A percentile compares a stretch with the other conserved stretches of the same genome.
Evolutionary conservation across 2,113 vertebrate species (phyloP).

Genomic region (Syngnathus floridae): DNA sequence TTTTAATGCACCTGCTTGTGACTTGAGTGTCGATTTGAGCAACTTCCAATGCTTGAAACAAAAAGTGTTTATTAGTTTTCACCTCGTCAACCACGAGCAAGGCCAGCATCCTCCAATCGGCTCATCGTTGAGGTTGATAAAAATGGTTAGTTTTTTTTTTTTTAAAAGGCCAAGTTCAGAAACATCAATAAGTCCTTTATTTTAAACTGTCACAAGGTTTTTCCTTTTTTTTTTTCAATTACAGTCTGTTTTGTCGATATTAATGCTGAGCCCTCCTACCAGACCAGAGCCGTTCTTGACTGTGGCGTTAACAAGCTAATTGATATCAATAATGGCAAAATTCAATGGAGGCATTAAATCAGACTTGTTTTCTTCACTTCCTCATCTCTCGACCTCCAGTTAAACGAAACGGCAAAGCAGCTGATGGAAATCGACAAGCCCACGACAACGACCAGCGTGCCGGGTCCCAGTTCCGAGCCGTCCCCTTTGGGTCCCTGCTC

Average conservation of each 20-base stretch:
- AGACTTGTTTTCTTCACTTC: too few species aligned
- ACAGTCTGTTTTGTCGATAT: too few species aligned
- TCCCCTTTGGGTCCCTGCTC: conserved; percentile 67
- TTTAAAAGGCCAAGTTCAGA: background rate
- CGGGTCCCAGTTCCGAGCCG: conserved; percentile 70
- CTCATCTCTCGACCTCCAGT: conserved; percentile 61
- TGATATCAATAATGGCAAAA: background rate
- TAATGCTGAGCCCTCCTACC: background rate
- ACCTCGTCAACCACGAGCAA: background rate
- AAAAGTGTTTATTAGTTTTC: background rate
- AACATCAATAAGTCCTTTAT: background rate
- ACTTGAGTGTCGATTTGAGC: background rate
- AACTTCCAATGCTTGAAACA: background rate
- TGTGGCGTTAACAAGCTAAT: background rate
- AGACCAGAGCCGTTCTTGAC: background rate
- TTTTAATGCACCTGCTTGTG: background rate
- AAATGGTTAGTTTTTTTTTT: background rate
- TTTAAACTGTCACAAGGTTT: background rate
- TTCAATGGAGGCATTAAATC: too few species aligned
- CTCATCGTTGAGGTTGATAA: background rate
- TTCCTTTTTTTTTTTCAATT: too few species aligned
- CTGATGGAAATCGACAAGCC: conserved; percentile 95
- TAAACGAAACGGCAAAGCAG: conserved; percentile 95
- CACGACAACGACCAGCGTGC: conserved; percentile 56
- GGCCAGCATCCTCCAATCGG: background rate